A percentile compares a stretch with the other conserved stretches of the same genome.
Conservation (phyloP, 2,797 vertebrate species). For the Cuculus canorus region DNA sequence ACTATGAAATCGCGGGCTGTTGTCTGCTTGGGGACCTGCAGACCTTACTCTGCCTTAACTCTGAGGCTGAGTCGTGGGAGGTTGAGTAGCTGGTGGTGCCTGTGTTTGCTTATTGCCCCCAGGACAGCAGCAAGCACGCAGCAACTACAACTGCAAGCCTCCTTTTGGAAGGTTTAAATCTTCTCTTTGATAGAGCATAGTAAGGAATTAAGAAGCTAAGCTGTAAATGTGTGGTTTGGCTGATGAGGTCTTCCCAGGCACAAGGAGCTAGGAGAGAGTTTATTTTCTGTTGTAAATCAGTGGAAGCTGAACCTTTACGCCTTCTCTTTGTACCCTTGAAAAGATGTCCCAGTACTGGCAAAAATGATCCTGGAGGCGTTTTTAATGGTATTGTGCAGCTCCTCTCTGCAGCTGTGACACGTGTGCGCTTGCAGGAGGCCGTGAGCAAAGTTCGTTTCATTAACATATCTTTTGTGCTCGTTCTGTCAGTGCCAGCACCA, state of each 20-base stretch:
- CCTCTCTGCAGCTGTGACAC: background rate
- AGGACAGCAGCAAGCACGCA: background rate
- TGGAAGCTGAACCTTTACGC: background rate
- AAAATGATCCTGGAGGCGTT: background rate
- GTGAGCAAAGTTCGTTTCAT: background rate
- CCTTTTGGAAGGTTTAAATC: background rate
- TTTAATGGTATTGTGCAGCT: background rate
- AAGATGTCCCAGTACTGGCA: background rate
- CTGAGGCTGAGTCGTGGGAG: background rate
- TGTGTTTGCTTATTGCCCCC: background rate
- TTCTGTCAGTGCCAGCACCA: background rate
- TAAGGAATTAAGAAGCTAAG: background rate
- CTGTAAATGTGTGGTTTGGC: fast-evolving
- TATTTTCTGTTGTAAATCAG: background rate
- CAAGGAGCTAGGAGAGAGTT: background rate
- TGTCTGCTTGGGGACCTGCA: background rate
- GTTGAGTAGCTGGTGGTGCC: background rate
- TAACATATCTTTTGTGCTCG: background rate
- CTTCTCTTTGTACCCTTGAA: background rate
- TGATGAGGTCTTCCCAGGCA: background rate
- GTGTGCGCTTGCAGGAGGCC: background rate
- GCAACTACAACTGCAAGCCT: background rate
- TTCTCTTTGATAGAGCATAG: background rate
- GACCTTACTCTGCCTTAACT: slow-evolving; percentile 5
- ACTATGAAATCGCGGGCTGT: background rate